Evolutionary conservation across 2,113 vertebrate species (phyloP), one percentile per base, ranked within the genome.

Genomic region (Rhinopomastus cyanomelas): DNA sequence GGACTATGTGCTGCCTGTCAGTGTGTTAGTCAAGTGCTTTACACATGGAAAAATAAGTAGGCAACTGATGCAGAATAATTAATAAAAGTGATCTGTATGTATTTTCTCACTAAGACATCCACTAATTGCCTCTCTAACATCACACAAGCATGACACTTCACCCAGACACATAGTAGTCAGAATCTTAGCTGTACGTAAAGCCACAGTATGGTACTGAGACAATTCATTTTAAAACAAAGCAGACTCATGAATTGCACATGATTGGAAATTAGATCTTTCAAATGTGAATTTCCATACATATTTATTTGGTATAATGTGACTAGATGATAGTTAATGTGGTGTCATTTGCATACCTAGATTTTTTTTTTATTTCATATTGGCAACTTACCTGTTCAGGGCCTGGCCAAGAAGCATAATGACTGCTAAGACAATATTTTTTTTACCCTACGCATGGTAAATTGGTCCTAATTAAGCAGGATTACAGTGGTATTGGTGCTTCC

Each of bases 401-500:
- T 91, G 34, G 62, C 30, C 78, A 94, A 67, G 73, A 95, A 83
- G 27, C 68, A 89, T 68, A 65, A 44, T 86, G 84, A 87, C 60
- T 78, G 56, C 48, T 92, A 92, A 95, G 89, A 84, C 79, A 94
- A 71, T 93, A 57, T 89, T 94, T 95, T 94, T 95, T 93, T 95
- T 95, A 83, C 89, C 39, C 46, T 90, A 32, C 93, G 42, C 69
- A 61, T 91, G 49, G 65, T 67, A 95, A 96, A 95, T 95, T 96
- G 44, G 65, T 95, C 66, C 71, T 90, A 97, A 96, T 96, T 96
- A 96, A 71, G 42, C 39, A 94, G 49, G 44, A 95, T 96, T 96
- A 96, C 75, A 95, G 64, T 83, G 37, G 72, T 87, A 89, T 78
- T 95, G 64, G 93, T 88, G 37, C 46, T 94, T 97, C 56, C 29